These are phyloP conservation scores for Dryocosmus kuriphilus DNA, from an alignment of 2,888 invertebrate species.

Conservation along the genomic window DNA sequence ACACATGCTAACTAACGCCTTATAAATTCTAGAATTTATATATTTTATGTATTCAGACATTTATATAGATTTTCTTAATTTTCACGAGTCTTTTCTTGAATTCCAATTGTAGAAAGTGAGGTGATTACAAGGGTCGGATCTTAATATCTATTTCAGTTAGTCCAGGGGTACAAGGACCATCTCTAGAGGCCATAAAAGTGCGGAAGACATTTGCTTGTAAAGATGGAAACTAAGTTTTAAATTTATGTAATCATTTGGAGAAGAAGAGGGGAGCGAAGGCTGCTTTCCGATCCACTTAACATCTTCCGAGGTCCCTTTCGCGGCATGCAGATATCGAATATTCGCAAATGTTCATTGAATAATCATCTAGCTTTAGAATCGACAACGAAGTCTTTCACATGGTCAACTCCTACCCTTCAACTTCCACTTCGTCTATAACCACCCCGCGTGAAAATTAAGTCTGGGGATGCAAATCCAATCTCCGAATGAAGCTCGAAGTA, in stretches of 20 bases:
- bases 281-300: neutral
- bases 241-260: neutral
- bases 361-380: neutral
- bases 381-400: too few species aligned
- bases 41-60: too few species aligned
- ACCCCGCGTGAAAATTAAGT: neutral
- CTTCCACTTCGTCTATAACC: neutral
- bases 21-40: too few species aligned
- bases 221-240: neutral
- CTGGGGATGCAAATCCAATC: neutral
- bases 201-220: neutral
- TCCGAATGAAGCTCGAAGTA: constrained; percentile 14
- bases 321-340: constrained; percentile 1
- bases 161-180: neutral
- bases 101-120: constrained; percentile 15
- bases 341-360: neutral
- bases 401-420: neutral
- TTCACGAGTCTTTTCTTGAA: neutral
- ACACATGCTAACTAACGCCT: too few species aligned
- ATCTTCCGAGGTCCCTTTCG: neutral
- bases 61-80: too few species aligned
- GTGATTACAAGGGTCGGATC: neutral
- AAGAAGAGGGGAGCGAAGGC: neutral
- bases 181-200: constrained; percentile 15
- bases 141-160: constrained; percentile 21